Conservation (phyloP, 64 coral and sea anemone genomes). For the Stylophora pistillata region DNA sequence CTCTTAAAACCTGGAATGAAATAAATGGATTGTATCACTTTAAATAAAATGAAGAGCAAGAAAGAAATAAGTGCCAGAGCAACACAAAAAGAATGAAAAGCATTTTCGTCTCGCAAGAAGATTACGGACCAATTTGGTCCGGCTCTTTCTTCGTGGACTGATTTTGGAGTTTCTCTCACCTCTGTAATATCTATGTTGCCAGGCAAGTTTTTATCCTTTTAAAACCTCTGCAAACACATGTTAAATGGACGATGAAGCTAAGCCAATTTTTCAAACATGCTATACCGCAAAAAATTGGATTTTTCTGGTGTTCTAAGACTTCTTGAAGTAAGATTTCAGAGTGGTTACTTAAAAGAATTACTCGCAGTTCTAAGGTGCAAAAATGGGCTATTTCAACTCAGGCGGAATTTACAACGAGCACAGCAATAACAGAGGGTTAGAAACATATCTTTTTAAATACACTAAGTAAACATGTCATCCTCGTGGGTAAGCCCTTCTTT, state of each 20-base stretch:
- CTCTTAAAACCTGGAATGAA: neutral
- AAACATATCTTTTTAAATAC: slow-evolving; percentile 1
- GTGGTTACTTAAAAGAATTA: neutral
- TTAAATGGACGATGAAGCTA: neutral
- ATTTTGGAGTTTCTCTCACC: neutral
- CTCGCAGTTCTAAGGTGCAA: neutral
- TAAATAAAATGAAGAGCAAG: neutral
- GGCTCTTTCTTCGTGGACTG: neutral
- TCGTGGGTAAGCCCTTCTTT: neutral
- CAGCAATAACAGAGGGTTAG: neutral
- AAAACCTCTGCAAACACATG: slow-evolving; percentile 23
- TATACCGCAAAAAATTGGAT: neutral
- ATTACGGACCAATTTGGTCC: neutral
- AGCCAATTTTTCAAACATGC: slow-evolving; percentile 3
- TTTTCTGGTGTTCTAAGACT: neutral
- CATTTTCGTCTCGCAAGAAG: neutral
- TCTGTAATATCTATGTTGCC: slow-evolving; percentile 25
- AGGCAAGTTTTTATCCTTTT: slow-evolving; percentile 6
- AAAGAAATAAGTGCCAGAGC: neutral
- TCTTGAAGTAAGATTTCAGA: neutral
- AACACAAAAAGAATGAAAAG: neutral
- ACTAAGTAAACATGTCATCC: slow-evolving; percentile 33
- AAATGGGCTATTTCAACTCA: neutral
- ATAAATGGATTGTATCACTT: neutral
- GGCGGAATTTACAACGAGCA: slow-evolving; percentile 2